Percentiles rank a stretch among this genome's conserved stretches.
phyloP scores from a whole-genome alignment of 2,888 invertebrate species.

The Cylloceria caligata region DNA sequence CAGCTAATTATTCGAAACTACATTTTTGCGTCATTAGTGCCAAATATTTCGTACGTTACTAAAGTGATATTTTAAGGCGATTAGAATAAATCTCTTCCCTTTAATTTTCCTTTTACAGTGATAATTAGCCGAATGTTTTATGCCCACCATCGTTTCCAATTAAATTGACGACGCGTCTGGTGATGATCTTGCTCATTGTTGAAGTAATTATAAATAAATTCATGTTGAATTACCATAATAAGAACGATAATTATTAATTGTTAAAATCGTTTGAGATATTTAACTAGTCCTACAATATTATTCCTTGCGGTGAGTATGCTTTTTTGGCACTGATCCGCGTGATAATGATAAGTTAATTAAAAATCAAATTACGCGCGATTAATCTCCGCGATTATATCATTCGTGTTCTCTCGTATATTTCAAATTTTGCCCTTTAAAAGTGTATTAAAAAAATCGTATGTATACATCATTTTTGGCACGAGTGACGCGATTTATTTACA shows the following conservation, averaged over 20 bases:
- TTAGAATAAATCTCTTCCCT: background rate
- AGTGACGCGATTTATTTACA: conserved; percentile 44
- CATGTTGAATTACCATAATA: conserved; percentile 14
- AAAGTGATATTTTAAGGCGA: background rate
- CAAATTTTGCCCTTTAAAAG: too few species aligned
- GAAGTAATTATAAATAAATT: conserved; percentile 6
- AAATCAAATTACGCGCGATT: background rate
- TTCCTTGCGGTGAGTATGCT: background rate
- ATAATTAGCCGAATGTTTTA: background rate
- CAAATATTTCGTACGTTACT: conserved; percentile 3
- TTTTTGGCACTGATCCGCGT: background rate
- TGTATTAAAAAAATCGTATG: too few species aligned
- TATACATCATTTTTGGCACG: conserved; percentile 40
- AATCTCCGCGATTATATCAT: background rate
- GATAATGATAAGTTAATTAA: too few species aligned
- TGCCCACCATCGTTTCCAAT: conserved; percentile 6
- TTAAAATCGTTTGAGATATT: background rate
- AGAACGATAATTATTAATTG: background rate
- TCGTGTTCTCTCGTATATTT: too few species aligned
- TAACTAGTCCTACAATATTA: too few species aligned
- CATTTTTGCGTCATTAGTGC: conserved; percentile 25
- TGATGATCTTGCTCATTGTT: conserved; percentile 9
- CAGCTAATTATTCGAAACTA: conserved; percentile 17
- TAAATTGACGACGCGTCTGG: conserved; percentile 19
- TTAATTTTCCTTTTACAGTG: background rate